Evolutionary conservation across 2,113 vertebrate genomes (phyloP).

Genomic region (Zeus faber): DNA sequence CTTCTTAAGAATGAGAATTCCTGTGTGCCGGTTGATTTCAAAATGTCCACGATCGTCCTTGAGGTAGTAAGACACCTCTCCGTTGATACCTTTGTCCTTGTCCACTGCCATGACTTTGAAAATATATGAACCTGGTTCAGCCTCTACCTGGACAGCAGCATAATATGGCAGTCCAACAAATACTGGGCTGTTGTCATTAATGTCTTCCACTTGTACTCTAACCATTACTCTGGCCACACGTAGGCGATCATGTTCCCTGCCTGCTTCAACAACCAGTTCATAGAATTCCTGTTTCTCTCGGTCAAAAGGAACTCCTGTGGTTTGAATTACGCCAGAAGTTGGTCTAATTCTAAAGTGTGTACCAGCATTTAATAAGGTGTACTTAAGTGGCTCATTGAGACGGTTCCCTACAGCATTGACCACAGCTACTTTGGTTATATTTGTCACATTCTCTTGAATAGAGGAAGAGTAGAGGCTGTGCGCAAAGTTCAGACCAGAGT

Average conservation of each 20-base stretch:
- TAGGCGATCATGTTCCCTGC: slow-evolving; percentile 85
- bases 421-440: slow-evolving; percentile 88
- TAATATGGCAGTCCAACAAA: slow-evolving; percentile 97
- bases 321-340: slow-evolving; percentile 94
- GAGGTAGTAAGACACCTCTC: slow-evolving; percentile 88
- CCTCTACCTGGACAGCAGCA: slow-evolving; percentile 93
- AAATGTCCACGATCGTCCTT: slow-evolving; percentile 92
- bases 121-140: slow-evolving; percentile 86
- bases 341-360: slow-evolving; percentile 88
- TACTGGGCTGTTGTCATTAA: slow-evolving; percentile 91
- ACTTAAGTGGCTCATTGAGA: slow-evolving; percentile 92
- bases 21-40: slow-evolving; percentile 85
- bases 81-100: slow-evolving; percentile 89
- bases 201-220: slow-evolving; percentile 87
- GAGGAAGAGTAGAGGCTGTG: slow-evolving; percentile 86
- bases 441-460: slow-evolving; percentile 87
- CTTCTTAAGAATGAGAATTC: slow-evolving; percentile 83
- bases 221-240: slow-evolving; percentile 90
- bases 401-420: slow-evolving; percentile 91
- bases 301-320: slow-evolving; percentile 88
- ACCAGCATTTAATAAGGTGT: slow-evolving; percentile 90
- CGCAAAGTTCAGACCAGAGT: slow-evolving; percentile 90
- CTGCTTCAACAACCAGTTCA: slow-evolving; percentile 93
- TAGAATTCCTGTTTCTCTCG: slow-evolving; percentile 91
- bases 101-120: slow-evolving; percentile 89